Conservation (phyloP, 2,888 invertebrate species). For the Zootermopsis nevadensis region DNA sequence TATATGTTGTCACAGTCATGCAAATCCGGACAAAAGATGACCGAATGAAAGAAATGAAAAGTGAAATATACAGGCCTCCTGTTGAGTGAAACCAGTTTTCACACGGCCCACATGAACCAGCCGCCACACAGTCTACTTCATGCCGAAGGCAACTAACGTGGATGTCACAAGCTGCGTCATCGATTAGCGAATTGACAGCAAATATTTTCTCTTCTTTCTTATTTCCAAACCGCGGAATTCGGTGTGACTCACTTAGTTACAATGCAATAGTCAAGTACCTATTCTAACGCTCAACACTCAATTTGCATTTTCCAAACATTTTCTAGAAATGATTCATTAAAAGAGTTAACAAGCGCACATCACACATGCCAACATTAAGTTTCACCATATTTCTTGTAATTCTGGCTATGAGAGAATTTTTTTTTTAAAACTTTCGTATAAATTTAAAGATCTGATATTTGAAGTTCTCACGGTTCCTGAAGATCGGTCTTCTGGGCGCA, state of each 20-base stretch:
- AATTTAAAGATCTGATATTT: too few relatives aligned
- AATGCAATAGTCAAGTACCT: background rate
- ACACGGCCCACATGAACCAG: background rate
- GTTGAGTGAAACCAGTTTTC: background rate
- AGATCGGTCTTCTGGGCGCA: too few relatives aligned
- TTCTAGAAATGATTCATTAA: slow-evolving; percentile 14
- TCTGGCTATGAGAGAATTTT: too few relatives aligned
- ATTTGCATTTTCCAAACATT: background rate
- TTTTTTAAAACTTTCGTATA: too few relatives aligned
- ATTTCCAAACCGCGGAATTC: background rate
- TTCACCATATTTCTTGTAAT: too few relatives aligned
- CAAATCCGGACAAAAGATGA: too few relatives aligned
- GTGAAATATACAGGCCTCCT: background rate
- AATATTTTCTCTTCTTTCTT: background rate
- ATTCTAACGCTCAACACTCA: background rate
- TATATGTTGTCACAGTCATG: too few relatives aligned
- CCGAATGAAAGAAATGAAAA: too few relatives aligned
- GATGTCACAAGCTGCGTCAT: background rate
- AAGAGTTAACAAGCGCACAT: background rate
- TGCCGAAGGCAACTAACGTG: background rate
- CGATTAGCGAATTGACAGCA: background rate
- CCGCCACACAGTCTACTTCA: background rate
- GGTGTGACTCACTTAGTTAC: background rate
- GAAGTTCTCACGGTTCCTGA: too few relatives aligned
- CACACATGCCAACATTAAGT: too few relatives aligned